Evolutionary conservation across 2,888 invertebrate genomes (phyloP).

Genomic region (Rapana venosa): DNA sequence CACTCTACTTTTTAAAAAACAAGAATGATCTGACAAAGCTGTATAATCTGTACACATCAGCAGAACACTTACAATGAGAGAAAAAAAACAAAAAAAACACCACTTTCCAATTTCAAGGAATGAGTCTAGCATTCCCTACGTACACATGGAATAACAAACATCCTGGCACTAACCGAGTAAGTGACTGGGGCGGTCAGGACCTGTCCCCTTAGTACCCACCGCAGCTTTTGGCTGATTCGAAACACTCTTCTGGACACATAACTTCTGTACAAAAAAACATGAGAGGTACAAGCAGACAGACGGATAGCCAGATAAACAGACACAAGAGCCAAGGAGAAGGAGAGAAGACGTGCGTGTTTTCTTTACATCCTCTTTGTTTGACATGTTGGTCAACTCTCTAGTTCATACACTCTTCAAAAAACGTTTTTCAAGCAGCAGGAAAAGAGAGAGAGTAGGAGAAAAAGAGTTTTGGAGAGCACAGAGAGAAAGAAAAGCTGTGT

Average conservation of each 20-base stretch:
- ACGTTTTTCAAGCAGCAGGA: constrained; percentile 47
- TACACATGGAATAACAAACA: not conserved
- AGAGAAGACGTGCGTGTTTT: not conserved
- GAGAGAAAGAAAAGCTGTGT: constrained; percentile 1
- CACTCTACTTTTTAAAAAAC: not conserved
- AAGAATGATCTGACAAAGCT: not conserved
- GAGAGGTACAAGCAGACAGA: constrained; percentile 54
- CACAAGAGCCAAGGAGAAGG: constrained; percentile 11
- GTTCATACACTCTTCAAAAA: constrained; percentile 53
- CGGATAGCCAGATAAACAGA: constrained; percentile 11
- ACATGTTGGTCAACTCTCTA: constrained; percentile 48
- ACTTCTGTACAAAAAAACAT: constrained; percentile 51
- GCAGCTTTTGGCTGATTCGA: constrained; percentile 48
- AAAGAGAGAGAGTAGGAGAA: not conserved
- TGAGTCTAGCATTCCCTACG: constrained; percentile 15
- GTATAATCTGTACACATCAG: constrained; percentile 33
- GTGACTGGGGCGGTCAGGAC: not conserved
- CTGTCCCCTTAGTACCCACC: constrained; percentile 18
- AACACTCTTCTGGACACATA: constrained; percentile 36
- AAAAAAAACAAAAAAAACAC: not conserved
- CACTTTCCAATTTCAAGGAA: not conserved
- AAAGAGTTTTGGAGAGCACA: not conserved
- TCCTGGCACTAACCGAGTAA: not conserved
- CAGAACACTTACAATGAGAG: constrained; percentile 1
- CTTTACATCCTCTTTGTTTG: constrained; percentile 40